Base-by-base conservation (phyloP, 2,113 vertebrate genomes). In the Chelonoidis abingdonii region DNA sequence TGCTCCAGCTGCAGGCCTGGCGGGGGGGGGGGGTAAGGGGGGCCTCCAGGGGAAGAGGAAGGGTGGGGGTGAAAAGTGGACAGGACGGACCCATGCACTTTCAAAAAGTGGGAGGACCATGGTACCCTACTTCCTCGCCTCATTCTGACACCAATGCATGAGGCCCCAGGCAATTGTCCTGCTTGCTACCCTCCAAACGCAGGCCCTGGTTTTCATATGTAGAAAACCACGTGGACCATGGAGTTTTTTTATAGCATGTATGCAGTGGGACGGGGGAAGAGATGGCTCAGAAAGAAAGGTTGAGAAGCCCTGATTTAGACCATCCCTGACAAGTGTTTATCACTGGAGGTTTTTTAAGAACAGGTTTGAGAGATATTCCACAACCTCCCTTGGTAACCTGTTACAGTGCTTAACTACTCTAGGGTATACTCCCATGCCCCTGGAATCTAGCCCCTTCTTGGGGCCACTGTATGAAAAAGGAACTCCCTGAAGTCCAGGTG, bases 261-360 rank as follows among this genome's bases (percentile, higher is more conserved):
- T 31, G 27, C 1, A 10, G 25, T 3, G 5, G 27, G 47, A 9
- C 4, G 25, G 3, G 1, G 27, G 5, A 50, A 50, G 49, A 50
- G 49, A 14, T 50, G 13, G 27, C 27, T 57, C 25, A 57, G 25
- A 57, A 27, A 27, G 9, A 57, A 57, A 27, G 8, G 35, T 69
- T 69, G 62, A 35, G 62, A 62, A 16, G 13, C 14, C 13, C 16
- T 69, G 62, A n/a, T 19, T 16, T 69, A n/a, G 35, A n/a, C 17
- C 14, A 31, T 69, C 8, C 2, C 65, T 11, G 35, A 72, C n/a
- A 72, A n/a, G 19, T 38, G 9, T 38, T 38, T 69, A 17, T 69
- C 65, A 69, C 17, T 69, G 8, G n/a, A 72, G 19, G 14, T 38
- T 69, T 69, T 69, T 38, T 72, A 72, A 38, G 19, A 38, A 19